Evolutionary conservation across 2,797 vertebrate genomes (phyloP), one percentile per base, ranked within the genome.

Genomic region (Phalloptychus januarius): DNA sequence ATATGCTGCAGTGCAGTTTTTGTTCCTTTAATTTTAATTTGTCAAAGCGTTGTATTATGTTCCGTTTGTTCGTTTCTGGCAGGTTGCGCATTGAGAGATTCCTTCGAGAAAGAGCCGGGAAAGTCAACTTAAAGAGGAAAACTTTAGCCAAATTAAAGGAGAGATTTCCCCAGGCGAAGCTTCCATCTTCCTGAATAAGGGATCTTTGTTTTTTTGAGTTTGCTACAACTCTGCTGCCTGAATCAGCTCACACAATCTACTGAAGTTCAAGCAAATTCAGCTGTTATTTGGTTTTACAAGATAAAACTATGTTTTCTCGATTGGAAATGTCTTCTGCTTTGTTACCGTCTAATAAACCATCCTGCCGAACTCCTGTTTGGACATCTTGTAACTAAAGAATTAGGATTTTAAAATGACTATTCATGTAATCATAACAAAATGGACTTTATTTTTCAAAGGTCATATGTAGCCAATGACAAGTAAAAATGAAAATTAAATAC

Each of bases 81-180:
- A 99, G 98, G 91, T 88, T 97, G 69, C 96, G 94, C 82, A 13
- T 94, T 69, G 98, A 99, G 90, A 96, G 97, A 71, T 0, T 83
- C 48, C 81, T 97, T 36, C 87, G 91, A 31, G 75, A 1, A 5
- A 91, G 83, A 75, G n/a, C 48, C 50, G 95, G 92, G 75, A 91
- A 86, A 87, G 83, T 54, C 71, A 92, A 0, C 38, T 79, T 89
- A 31, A 89, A 96, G 81, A 96, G 3, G 86, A 70, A 58, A 1
- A 94, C 76, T 70, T 61, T 20, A 84, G 86, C 88, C 40, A 76
- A 92, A 83, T 92, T 98, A 76, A 50, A 87, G 76, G 82, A 92
- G 75, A 96, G 83, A 84, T 97, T 97, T 87, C 95, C 97, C 78
- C 88, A 94, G 0, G 80, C 95, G 81, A 95, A 95, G 65, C 81